Conservation (phyloP, 2,113 vertebrate species). For the Nibea coibor region DNA sequence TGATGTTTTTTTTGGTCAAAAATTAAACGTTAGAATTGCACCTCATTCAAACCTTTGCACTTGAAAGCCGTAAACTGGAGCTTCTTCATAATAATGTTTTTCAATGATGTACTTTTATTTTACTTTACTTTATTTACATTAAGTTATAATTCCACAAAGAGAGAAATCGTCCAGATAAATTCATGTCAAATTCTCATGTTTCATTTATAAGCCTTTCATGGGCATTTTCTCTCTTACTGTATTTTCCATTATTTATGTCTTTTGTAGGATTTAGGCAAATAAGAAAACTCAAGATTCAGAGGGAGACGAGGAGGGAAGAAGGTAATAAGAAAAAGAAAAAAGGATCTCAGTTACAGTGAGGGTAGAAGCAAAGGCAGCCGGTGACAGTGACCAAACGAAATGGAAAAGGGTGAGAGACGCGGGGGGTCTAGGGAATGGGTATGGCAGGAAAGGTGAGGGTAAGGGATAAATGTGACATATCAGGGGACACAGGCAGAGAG, state of each 20-base stretch:
- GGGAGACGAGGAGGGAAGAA: not conserved
- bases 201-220: not conserved
- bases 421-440: constrained; percentile 42
- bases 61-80: not conserved
- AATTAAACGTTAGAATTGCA: not conserved
- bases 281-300: constrained; percentile 8
- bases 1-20: not conserved
- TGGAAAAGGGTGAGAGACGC: constrained; percentile 77
- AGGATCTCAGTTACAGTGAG: not conserved
- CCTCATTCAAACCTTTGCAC: not conserved
- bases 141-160: not conserved
- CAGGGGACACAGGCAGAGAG: constrained; percentile 9
- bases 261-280: not conserved
- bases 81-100: not conserved
- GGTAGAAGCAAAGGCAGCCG: not conserved
- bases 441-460: constrained; percentile 24
- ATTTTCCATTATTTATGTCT: not conserved
- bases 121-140: not conserved
- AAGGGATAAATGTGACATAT: constrained; percentile 47
- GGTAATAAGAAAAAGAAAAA: not conserved
- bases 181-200: not conserved
- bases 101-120: not conserved
- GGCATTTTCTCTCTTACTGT: not conserved
- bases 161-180: not conserved
- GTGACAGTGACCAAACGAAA: constrained; percentile 22